Percentiles rank a stretch among this genome's conserved stretches.
These are phyloP conservation scores for Scaptomyza parva DNA, from an alignment of 2,888 invertebrate genomes.

Conservation along the genomic window DNA sequence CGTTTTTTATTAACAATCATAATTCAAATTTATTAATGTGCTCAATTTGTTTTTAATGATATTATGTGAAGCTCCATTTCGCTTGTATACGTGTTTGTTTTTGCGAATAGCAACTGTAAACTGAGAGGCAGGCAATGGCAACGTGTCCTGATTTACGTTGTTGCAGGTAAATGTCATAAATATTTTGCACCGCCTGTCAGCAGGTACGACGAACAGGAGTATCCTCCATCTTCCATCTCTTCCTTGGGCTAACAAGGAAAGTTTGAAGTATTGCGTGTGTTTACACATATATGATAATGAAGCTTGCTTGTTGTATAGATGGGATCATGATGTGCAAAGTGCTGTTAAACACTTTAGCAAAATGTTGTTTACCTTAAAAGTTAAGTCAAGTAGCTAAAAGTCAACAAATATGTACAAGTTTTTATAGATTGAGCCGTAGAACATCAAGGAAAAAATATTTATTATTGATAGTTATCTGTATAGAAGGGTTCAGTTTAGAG, in stretches of 20 bases:
- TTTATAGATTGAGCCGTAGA: not conserved
- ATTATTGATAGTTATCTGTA: too few species aligned
- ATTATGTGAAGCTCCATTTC: conserved; percentile 29
- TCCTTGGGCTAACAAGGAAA: conserved; percentile 9
- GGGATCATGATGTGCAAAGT: conserved; percentile 20
- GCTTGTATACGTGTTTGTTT: not conserved
- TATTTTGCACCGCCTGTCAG: conserved; percentile 28
- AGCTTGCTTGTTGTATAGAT: conserved; percentile 17
- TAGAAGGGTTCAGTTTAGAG: too few species aligned
- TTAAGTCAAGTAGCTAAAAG: conserved; percentile 25
- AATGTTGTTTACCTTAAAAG: conserved; percentile 24
- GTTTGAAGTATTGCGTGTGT: conserved; percentile 38
- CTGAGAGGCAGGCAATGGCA: too few species aligned
- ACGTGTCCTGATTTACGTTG: conserved; percentile 45
- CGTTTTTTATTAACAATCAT: conserved; percentile 70
- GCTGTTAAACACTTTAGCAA: conserved; percentile 10
- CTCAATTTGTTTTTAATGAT: conserved; percentile 74
- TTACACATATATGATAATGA: conserved; percentile 51
- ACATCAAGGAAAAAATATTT: too few species aligned
- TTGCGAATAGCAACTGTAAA: conserved; percentile 26
- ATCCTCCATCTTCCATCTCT: not conserved
- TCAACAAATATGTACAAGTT: conserved; percentile 6
- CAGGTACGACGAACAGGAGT: conserved; percentile 11
- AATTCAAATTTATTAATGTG: conserved; percentile 75
- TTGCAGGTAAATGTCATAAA: conserved; percentile 38